Base-by-base conservation (phyloP, 2,888 invertebrate species). In the Xanthia icteritia region DNA sequence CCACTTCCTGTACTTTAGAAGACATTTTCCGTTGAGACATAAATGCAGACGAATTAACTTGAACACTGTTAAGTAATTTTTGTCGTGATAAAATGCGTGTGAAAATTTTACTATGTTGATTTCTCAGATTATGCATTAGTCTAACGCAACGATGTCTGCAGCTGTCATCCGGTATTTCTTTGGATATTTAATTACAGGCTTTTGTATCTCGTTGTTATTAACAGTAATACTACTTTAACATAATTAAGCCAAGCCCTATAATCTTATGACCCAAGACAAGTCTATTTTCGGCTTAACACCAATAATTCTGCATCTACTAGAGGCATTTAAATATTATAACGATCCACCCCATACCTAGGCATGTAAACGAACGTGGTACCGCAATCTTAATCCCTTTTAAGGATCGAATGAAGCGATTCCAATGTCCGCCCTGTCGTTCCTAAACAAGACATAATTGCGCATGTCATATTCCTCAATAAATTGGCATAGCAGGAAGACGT, bases 1-100 rank as follows among this genome's bases (percentile, higher is more conserved):
- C 71, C 27, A 69, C 73, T 79, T 87, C 83, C 86, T 73, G 74
- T 42, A 58, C n/a, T 84, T 81, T 23, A 77, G 15, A 73, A 81
- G 64, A 73, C 76, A 83, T 85, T 86, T 81, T 45, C 68, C n/a
- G 65, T 68, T 72, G 8, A 63, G 63, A 74, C 60, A 73, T 80
- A 58, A 73, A 77, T 68, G 64, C 17, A 36, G 63, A 78, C 11
- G 27, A 69, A 67, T 81, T 73, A 73, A 5, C 70, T 76, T 65
- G 63, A 83, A 75, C 70, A 63, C 36, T 13, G 73, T 69, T 74
- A 85, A 48, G 78, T 75, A 69, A 72, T 63, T 45, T 20, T 63
- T 23, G 13, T 51, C 48, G 51, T 58, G 23, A 27, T 39, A 60
- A 65, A 76, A 76, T 56, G 39, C 63, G 60, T 76, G 73, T 61